Evolutionary conservation across 2,113 vertebrate species (phyloP), one percentile per base, ranked within the genome.

Genomic region (Grallaria varia): DNA sequence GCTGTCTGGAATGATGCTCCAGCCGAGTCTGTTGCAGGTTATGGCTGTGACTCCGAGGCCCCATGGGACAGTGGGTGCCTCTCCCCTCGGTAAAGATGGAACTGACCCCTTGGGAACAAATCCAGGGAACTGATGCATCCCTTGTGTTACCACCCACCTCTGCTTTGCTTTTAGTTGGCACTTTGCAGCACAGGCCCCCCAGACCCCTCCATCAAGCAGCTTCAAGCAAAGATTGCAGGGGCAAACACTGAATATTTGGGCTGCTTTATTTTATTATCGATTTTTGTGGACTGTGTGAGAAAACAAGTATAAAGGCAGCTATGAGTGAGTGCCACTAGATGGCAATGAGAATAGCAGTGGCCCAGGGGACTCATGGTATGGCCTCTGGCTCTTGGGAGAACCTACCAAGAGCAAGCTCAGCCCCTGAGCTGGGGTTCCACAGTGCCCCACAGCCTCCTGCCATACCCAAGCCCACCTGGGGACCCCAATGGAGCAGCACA

Each of bases 71-170:
- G 12, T 7, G 27, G 67, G 9, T 30, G 47, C 10, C 21, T 64
- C 19, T 64, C 9, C 4, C 1, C 25, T 35, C 0, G 0, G 33
- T 3, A 2, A 81, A 58, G 53, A 59, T 4, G 15, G 28, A 60
- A 52, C 1, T 23, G 73, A 56, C 3, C 25, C 35, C 37, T 15
- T 9, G 37, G 40, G 47, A 59, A 18, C 5, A n/a, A 72, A 63
- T 3, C 11, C 90, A 39, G 44, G 30, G 35, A 47, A 8, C 1
- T 3, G 12, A 8, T 4, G 25, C 20, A 5, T 40, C 11, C 15
- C 6, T 83, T 20, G 39, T 45, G 23, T 20, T 4, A 27, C 12
- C 14, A 27, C 18, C 35, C 17, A 1, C 15, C 37, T 42, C 69
- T 22, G 16, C 37, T 74, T 40, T 45, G 21, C 31, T 62, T 81